Evolutionary conservation across 2,888 invertebrate genomes (phyloP), one percentile per base, ranked within the genome.

Genomic region (Eupithecia subumbrata): DNA sequence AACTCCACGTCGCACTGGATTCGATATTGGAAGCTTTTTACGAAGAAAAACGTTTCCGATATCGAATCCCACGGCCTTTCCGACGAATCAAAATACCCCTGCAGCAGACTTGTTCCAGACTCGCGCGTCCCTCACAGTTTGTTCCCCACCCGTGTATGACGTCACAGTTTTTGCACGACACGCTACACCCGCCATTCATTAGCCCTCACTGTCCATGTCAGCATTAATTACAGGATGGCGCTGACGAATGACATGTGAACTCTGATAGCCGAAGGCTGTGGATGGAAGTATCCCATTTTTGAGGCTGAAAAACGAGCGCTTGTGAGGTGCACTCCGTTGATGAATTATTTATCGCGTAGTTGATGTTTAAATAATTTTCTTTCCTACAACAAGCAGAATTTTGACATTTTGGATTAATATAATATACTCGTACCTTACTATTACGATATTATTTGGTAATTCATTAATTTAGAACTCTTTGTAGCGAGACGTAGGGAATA

Each of bases 101-200:
- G n/a, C 22, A 56, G 11, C 22, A 22, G 22, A 56, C 56, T 22
- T 56, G 56, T 63, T 5, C 30, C 66, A 67, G 25, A 25, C 12
- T 43, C 68, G 68, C 68, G 5, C 11, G 14, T 68, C 12, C 25
- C 68, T 43, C 43, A 52, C n/a, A 22, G 37, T 52, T 52, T 45
- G 37, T 78, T 78, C 73, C 77, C 66, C 45, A 48, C 83, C 5
- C 84, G 86, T 86, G 88, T 89, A 89, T 92, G 92, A 92, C 90
- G 86, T 82, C 84, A 83, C 90, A 89, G 90, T 94, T 94, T 94
- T 94, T 93, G 91, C 83, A 82, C 86, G 90, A 90, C 90, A 90
- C 86, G 86, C 84, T 86, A 91, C 91, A 89, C 88, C 88, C 88
- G 88, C 91, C 89, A 93, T 94, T 94, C 92, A 93, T 94, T 94